phyloP scores from a whole-genome alignment of 2,888 invertebrate genomes.

The Odontocolon sp. region DNA sequence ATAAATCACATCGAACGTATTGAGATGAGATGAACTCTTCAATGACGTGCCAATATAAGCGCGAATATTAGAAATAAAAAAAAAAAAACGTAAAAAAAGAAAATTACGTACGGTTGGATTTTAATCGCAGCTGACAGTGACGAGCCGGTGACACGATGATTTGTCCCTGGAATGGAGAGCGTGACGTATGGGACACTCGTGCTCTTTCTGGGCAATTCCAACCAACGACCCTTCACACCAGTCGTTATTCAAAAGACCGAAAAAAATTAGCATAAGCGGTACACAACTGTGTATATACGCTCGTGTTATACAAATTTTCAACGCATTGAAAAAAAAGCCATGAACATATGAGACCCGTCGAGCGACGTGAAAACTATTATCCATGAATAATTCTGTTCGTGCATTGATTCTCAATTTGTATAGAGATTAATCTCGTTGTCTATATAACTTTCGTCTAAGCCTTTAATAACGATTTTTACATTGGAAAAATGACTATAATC shows the following conservation, averaged over 20 bases:
- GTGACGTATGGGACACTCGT: not conserved
- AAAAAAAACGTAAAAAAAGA: not conserved
- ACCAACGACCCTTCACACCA: constrained; percentile 8
- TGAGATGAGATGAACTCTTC: too few relatives aligned
- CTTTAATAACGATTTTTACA: too few relatives aligned
- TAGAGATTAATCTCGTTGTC: too few relatives aligned
- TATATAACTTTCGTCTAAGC: too few relatives aligned
- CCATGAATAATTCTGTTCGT: too few relatives aligned
- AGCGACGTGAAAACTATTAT: too few relatives aligned
- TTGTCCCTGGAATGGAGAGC: constrained; percentile 41
- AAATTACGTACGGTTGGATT: constrained; percentile 51
- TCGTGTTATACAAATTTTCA: not conserved
- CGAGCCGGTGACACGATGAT: constrained; percentile 73
- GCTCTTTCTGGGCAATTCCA: too few relatives aligned
- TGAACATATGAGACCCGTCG: not conserved
- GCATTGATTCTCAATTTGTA: too few relatives aligned
- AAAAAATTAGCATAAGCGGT: constrained; percentile 73
- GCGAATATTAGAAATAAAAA: not conserved
- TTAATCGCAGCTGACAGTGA: constrained; percentile 74
- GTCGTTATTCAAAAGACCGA: constrained; percentile 64
- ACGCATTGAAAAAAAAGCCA: constrained; percentile 11
- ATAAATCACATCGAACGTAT: too few relatives aligned
- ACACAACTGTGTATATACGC: constrained; percentile 26
- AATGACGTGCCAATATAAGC: not conserved
- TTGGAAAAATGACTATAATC: too few relatives aligned